Percentiles rank a stretch among this genome's conserved stretches.
Evolutionary conservation across 2,113 vertebrate species (phyloP).

Genomic region (Leptocoma aspasia): DNA sequence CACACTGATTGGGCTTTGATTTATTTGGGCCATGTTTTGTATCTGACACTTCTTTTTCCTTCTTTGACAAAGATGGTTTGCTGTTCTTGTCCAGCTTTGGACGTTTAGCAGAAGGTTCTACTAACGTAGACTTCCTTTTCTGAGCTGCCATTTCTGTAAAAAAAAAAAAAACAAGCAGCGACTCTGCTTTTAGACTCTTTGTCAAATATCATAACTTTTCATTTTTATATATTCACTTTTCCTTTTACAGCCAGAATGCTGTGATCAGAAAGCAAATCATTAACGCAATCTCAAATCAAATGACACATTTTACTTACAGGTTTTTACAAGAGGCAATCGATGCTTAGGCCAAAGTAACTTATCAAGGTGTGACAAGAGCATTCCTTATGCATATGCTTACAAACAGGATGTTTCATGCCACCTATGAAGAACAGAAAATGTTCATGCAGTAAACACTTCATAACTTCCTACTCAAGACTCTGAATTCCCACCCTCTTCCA

Average conservation of each 20-base stretch:
- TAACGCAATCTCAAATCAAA: background rate
- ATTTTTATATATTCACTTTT: background rate
- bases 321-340: slow-evolving; percentile 67
- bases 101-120: slow-evolving; percentile 71
- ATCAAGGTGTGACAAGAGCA: slow-evolving; percentile 71
- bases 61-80: slow-evolving; percentile 40
- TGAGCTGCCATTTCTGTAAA: slow-evolving; percentile 80
- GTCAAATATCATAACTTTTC: background rate
- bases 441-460: background rate
- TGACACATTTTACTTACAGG: slow-evolving; percentile 71
- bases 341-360: slow-evolving; percentile 73
- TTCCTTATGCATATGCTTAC: slow-evolving; percentile 70
- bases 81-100: slow-evolving; percentile 71
- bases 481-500: background rate
- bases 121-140: slow-evolving; percentile 72
- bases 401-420: slow-evolving; percentile 60
- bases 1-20: slow-evolving; percentile 48
- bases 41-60: slow-evolving; percentile 65
- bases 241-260: background rate
- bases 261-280: background rate
- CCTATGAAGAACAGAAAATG: slow-evolving; percentile 56
- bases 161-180: slow-evolving; percentile 6
- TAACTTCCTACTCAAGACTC: background rate
- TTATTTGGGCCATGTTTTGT: slow-evolving; percentile 72
- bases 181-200: slow-evolving; percentile 13